Evolutionary conservation across 2,113 vertebrate genomes (phyloP).

Genomic region (Hippocampus abdominalis): DNA sequence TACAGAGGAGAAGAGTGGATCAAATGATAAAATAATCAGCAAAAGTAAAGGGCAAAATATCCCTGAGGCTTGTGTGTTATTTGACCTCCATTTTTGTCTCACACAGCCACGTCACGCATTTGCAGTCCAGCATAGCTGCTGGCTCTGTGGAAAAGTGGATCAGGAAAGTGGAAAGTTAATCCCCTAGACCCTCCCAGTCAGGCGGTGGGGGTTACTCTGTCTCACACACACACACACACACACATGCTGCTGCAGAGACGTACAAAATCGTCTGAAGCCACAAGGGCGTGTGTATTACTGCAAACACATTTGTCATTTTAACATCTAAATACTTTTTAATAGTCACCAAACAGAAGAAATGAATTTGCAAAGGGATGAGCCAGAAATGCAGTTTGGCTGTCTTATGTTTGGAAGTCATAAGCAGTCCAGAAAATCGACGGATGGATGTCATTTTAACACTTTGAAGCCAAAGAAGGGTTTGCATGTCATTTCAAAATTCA

Average conservation of each 20-base stretch:
- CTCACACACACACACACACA: conserved; percentile 7
- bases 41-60: conserved; percentile 45
- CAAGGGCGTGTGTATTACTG: conserved; percentile 3
- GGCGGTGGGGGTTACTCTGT: conserved; percentile 28
- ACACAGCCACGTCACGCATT: conserved; percentile 50
- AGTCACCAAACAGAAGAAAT: not conserved
- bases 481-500: not conserved
- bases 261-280: conserved; percentile 1
- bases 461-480: not conserved
- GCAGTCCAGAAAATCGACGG: not conserved
- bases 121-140: conserved; percentile 53
- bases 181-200: conserved; percentile 54
- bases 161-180: conserved; percentile 69
- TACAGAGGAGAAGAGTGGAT: conserved; percentile 36
- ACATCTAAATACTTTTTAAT: not conserved
- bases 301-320: not conserved
- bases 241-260: conserved; percentile 26
- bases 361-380: not conserved
- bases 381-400: too few relatives aligned
- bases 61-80: conserved; percentile 52
- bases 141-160: conserved; percentile 67
- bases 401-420: not conserved
- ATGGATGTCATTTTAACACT: not conserved
- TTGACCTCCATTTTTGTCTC: conserved; percentile 60
- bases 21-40: conserved; percentile 13